phyloP scores from a whole-genome alignment of 2,888 invertebrate species.

The Chalcosyrphus nemorum region DNA sequence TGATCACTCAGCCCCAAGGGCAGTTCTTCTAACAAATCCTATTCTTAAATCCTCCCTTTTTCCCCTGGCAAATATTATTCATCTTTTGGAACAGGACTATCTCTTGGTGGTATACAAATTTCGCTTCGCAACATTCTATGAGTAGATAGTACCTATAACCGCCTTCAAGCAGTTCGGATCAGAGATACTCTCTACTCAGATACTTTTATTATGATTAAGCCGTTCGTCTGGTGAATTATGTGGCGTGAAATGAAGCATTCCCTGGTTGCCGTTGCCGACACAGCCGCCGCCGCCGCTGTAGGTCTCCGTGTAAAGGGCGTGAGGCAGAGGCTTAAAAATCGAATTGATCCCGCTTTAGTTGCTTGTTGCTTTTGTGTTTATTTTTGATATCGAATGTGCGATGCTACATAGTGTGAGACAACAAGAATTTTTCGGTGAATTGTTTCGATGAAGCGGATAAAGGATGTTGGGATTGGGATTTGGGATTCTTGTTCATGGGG shows the following conservation, averaged over 20 bases:
- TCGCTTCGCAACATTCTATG: constrained; percentile 19
- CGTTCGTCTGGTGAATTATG: constrained; percentile 69
- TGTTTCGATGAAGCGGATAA: constrained; percentile 53
- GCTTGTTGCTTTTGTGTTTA: constrained; percentile 21
- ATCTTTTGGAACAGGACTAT: background rate
- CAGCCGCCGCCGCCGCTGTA: constrained; percentile 44
- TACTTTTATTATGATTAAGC: constrained; percentile 72
- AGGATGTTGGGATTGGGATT: constrained; percentile 53
- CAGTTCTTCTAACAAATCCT: background rate
- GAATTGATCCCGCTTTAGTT: constrained; percentile 65
- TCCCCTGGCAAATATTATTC: constrained; percentile 22
- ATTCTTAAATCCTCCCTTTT: background rate
- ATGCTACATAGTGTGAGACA: constrained; percentile 43
- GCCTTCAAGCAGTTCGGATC: constrained; percentile 39
- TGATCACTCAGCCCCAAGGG: constrained; percentile 12
- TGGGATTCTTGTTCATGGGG: constrained; percentile 43
- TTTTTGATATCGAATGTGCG: constrained; percentile 12
- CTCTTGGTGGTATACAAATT: background rate
- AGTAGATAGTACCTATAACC: background rate
- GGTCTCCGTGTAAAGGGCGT: constrained; percentile 60
- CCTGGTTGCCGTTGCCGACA: constrained; percentile 9
- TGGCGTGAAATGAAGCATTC: constrained; percentile 68
- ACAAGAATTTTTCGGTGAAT: constrained; percentile 55
- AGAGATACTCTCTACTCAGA: too few relatives aligned
- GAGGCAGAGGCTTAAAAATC: constrained; percentile 67